A percentile compares a stretch with the other conserved stretches of the same genome.
Conservation (phyloP, 1,140 invertebrate genomes). For the Lepeophtheirus salmonis region DNA sequence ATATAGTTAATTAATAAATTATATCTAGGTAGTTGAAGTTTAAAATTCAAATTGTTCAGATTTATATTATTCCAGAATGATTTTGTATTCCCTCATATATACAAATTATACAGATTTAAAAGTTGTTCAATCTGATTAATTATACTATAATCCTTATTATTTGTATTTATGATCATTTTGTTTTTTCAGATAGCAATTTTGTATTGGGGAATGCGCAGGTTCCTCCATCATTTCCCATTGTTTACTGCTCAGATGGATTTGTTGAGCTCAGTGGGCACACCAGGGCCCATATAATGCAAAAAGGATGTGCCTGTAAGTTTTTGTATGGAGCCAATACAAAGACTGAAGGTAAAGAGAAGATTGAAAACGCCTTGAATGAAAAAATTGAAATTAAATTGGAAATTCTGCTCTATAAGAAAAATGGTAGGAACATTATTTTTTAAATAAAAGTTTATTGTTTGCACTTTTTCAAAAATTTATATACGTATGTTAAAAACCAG, state of each 20-base stretch:
- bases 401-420: constrained; percentile 84
- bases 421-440: constrained; percentile 65
- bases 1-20: too few relatives aligned
- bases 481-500: too few relatives aligned
- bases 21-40: too few relatives aligned
- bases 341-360: constrained; percentile 66
- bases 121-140: too few relatives aligned
- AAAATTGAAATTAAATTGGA: constrained; percentile 82
- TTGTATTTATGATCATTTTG: too few relatives aligned
- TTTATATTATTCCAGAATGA: too few relatives aligned
- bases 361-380: constrained; percentile 65
- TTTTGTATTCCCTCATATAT: too few relatives aligned
- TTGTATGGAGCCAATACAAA: constrained; percentile 74
- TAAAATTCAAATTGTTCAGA: too few relatives aligned
- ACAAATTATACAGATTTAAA: too few relatives aligned
- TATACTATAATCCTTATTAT: too few relatives aligned
- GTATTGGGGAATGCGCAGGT: constrained; percentile 92
- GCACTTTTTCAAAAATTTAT: too few relatives aligned
- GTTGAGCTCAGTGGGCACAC: constrained; percentile 85
- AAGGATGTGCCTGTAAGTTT: constrained; percentile 86
- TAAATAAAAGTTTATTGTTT: too few relatives aligned
- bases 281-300: constrained; percentile 88
- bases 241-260: constrained; percentile 94
- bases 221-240: constrained; percentile 66
- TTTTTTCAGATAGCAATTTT: constrained; percentile 82